These are phyloP conservation scores for Junonia oenone DNA, from an alignment of 2,888 invertebrate species.

Conservation along the genomic window DNA sequence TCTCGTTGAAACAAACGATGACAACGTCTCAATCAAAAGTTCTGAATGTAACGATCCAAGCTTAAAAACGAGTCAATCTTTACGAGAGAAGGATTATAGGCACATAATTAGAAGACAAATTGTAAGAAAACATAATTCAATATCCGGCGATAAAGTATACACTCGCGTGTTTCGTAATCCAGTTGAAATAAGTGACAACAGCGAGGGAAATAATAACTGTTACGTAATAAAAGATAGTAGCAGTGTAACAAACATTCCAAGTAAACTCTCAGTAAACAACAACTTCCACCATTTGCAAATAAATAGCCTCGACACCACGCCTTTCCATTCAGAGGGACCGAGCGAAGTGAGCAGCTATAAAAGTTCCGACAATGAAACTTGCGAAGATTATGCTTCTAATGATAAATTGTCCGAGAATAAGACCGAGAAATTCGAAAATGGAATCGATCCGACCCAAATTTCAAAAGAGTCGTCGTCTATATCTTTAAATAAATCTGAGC, in stretches of 20 bases:
- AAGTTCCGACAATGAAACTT: slow-evolving; percentile 74
- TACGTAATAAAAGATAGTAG: slow-evolving; percentile 48
- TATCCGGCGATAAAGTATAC: slow-evolving; percentile 65
- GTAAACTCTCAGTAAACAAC: slow-evolving; percentile 53
- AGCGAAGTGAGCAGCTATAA: slow-evolving; percentile 75
- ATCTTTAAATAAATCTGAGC: slow-evolving; percentile 37
- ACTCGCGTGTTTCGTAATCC: slow-evolving; percentile 61
- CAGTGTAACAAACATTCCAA: slow-evolving; percentile 68
- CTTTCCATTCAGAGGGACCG: slow-evolving; percentile 56
- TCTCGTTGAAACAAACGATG: slow-evolving; percentile 80
- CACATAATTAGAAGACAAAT: slow-evolving; percentile 55
- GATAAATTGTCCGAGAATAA: slow-evolving; percentile 28
- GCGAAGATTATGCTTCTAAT: slow-evolving; percentile 39
- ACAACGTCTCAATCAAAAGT: slow-evolving; percentile 72
- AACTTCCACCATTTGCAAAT: slow-evolving; percentile 50
- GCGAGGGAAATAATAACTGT: slow-evolving; percentile 33
- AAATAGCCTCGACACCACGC: slow-evolving; percentile 59
- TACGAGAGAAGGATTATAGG: slow-evolving; percentile 61
- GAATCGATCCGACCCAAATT: slow-evolving; percentile 30
- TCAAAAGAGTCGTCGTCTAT: slow-evolving; percentile 40
- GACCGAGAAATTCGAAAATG: slow-evolving; percentile 37
- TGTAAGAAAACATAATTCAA: slow-evolving; percentile 63
- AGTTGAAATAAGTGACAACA: slow-evolving; percentile 36
- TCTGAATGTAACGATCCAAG: slow-evolving; percentile 49
- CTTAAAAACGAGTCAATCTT: slow-evolving; percentile 54